Evolutionary conservation across 2,113 vertebrate species (phyloP).

Genomic region (Maccullochella peelii): DNA sequence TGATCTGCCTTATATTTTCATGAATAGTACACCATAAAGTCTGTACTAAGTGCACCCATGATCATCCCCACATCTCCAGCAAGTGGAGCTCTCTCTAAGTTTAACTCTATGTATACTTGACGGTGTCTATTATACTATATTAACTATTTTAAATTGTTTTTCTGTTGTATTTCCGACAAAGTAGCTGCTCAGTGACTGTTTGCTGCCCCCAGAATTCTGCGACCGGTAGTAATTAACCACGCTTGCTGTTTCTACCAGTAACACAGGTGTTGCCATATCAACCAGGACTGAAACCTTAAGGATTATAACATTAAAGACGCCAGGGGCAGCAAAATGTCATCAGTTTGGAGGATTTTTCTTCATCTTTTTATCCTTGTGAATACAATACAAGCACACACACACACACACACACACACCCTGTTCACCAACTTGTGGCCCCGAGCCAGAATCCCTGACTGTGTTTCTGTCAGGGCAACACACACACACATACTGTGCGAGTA

Average conservation of each 20-base stretch:
- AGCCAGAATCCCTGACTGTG: neutral
- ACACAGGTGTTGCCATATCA: neutral
- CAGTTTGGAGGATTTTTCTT: neutral
- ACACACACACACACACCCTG: neutral
- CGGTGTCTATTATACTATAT: too few species aligned
- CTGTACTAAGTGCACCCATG: too few species aligned
- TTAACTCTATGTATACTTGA: too few species aligned
- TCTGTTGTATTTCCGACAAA: neutral
- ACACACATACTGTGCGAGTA: neutral
- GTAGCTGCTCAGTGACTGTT: neutral
- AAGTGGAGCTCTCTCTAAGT: too few species aligned
- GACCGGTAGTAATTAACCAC: neutral
- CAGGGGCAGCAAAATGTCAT: neutral
- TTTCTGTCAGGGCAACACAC: constrained; percentile 4
- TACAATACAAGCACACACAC: neutral
- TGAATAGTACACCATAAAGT: too few species aligned
- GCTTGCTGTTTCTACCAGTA: neutral
- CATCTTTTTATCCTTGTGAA: neutral
- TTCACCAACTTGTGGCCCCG: neutral
- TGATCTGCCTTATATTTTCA: too few species aligned
- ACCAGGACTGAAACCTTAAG: neutral
- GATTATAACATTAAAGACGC: neutral
- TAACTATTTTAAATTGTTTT: neutral
- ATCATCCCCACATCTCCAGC: too few species aligned
- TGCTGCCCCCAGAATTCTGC: neutral